phyloP scores from a whole-genome alignment of 2,888 invertebrate species.

The Drosophila eohydei region DNA sequence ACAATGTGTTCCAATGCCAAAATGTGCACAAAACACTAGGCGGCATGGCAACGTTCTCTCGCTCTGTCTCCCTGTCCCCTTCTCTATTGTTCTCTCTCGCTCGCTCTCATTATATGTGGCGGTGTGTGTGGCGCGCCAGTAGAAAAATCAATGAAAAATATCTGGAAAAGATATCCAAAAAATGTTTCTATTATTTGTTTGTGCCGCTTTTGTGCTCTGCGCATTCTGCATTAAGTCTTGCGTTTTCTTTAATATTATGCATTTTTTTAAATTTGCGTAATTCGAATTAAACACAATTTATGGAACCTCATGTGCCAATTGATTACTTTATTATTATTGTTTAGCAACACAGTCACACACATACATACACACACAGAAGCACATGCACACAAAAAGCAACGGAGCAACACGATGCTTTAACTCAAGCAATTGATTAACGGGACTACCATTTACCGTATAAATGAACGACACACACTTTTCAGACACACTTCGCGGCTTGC shows the following conservation, averaged over 20 bases:
- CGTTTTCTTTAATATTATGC: background rate
- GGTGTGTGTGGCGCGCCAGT: conserved; percentile 67
- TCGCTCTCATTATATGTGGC: conserved; percentile 13
- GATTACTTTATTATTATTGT: conserved; percentile 57
- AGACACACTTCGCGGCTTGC: conserved; percentile 36
- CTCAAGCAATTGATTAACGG: conserved; percentile 35
- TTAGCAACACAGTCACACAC: conserved; percentile 31
- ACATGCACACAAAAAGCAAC: conserved; percentile 8
- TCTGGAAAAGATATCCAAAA: conserved; percentile 68
- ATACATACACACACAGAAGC: conserved; percentile 4
- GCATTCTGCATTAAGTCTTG: conserved; percentile 1
- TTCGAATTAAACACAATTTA: conserved; percentile 45
- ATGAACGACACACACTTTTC: conserved; percentile 47
- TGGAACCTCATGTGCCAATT: conserved; percentile 43
- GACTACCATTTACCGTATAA: conserved; percentile 32
- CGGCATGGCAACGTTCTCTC: conserved; percentile 54
- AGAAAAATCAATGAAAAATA: conserved; percentile 80
- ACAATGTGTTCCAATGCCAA: conserved; percentile 48
- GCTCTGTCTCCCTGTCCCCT: conserved; percentile 10
- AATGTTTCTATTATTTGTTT: conserved; percentile 42
- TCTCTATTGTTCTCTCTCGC: conserved; percentile 16
- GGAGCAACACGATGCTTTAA: conserved; percentile 32
- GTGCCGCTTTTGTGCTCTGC: conserved; percentile 31
- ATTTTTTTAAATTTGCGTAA: conserved; percentile 21
- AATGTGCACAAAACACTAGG: conserved; percentile 66